Evolutionary conservation across 2,888 invertebrate species (phyloP), one percentile per base, ranked within the genome.

Genomic region (Euplagia quadripunctaria): DNA sequence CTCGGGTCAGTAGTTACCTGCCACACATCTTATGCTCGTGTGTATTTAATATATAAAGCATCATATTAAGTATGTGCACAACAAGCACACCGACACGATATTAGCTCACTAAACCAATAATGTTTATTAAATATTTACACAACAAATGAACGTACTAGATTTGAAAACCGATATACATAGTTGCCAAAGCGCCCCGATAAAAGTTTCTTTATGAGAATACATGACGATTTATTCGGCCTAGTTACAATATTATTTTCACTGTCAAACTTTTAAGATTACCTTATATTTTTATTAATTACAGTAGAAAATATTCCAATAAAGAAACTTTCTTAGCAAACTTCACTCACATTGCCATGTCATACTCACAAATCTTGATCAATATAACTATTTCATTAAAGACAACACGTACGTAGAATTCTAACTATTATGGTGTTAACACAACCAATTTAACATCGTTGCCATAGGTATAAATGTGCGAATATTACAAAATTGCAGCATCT

Each of bases 401-500:
- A 58, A 20, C 51, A 55, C 64, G 73, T 51, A 66, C 61, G 43
- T 65, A 73, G 20, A 55, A 61, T 42, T 41, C 12, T 75, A 73
- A 65, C 61, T 63, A 73, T 67, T 72, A 79, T 86, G 87, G 88
- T 86, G 86, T 85, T 87, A 88, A 89, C 89, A 90, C 93, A 94
- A 94, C 92, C 92, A 90, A 93, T 94, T 92, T 80, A 89, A 91
- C 93, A 86, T 94, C 94, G 86, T 94, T 94, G 94, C 94, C 93
- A 92, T 95, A 95, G 94, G 95, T 95, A 93, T 95, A 95, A 95
- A 94, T 94, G 94, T 95, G 94, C 90, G 94, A 94, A 94, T 95
- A 90, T 95, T 95, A 94, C 94, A 95, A 94, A 94, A 94, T 97
- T 97, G 96, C 97, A 97, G 97, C 97, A 96, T 97, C 97, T 94